phyloP scores from a whole-genome alignment of 2,797 vertebrate species.

The Gambusia yucatana region DNA sequence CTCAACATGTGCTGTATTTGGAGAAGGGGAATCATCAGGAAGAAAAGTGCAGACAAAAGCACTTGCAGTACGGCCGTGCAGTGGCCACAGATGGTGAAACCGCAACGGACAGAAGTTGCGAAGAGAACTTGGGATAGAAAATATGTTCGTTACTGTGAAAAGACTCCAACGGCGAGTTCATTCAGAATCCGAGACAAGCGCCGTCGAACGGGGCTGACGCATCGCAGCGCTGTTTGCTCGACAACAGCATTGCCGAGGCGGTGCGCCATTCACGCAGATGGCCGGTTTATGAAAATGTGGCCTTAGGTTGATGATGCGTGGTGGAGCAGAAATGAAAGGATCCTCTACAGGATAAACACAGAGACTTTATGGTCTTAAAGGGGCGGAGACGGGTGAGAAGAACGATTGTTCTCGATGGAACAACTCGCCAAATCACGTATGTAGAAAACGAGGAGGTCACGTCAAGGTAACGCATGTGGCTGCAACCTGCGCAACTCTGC shows the following conservation, averaged over 20 bases:
- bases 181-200: constrained; percentile 10
- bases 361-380: constrained; percentile 43
- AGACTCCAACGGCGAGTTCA: constrained; percentile 19
- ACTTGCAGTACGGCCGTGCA: constrained; percentile 64
- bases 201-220: constrained; percentile 57
- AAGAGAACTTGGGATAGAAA: constrained; percentile 49
- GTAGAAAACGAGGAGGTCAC: constrained; percentile 34
- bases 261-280: constrained; percentile 76
- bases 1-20: constrained; percentile 81
- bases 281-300: constrained; percentile 67
- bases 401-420: constrained; percentile 13
- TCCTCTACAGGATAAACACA: constrained; percentile 54
- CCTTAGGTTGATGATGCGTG: constrained; percentile 61
- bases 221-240: constrained; percentile 41
- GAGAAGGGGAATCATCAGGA: constrained; percentile 73
- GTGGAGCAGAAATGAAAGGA: constrained; percentile 52
- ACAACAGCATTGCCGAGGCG: constrained; percentile 47
- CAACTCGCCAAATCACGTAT: constrained; percentile 40
- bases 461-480: constrained; percentile 35
- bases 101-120: constrained; percentile 61
- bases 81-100: constrained; percentile 74
- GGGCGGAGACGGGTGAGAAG: neutral
- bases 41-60: constrained; percentile 79
- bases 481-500: neutral
- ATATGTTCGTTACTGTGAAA: constrained; percentile 42